Evolutionary conservation across 1,140 invertebrate species (phyloP).

Genomic region (Hypsibius dujardini): DNA sequence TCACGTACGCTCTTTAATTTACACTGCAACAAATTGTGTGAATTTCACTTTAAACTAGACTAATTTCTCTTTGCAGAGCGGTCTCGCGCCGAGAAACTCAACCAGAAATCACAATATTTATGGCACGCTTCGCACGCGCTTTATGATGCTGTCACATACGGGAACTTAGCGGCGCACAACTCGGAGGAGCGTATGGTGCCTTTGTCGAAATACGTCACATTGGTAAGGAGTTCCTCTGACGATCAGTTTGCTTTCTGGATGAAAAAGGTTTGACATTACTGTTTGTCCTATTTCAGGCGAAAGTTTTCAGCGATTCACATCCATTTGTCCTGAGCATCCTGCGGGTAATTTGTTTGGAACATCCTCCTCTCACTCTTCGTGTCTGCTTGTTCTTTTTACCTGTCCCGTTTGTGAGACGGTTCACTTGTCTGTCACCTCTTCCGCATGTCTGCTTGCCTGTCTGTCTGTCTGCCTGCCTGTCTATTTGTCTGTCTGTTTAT

Average conservation of each 20-base stretch:
- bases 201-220: neutral
- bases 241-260: too few relatives aligned
- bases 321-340: slow-evolving; percentile 16
- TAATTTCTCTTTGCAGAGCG: slow-evolving; percentile 42
- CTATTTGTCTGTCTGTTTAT: too few relatives aligned
- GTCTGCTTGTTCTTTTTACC: slow-evolving; percentile 46
- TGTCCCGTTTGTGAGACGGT: too few relatives aligned
- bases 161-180: slow-evolving; percentile 29
- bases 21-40: slow-evolving; percentile 6
- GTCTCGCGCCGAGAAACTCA: slow-evolving; percentile 55
- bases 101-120: slow-evolving; percentile 60
- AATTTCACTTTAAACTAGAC: too few relatives aligned
- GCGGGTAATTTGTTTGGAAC: slow-evolving; percentile 12
- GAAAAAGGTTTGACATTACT: too few relatives aligned
- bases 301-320: slow-evolving; percentile 16
- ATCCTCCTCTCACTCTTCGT: slow-evolving; percentile 30
- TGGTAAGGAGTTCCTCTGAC: too few relatives aligned
- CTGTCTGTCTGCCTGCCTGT: too few relatives aligned
- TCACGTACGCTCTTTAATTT: slow-evolving; percentile 45
- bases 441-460: too few relatives aligned
- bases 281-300: too few relatives aligned
- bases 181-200: neutral
- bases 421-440: too few relatives aligned
- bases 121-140: slow-evolving; percentile 80
- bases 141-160: slow-evolving; percentile 50